Evolutionary conservation across 2,797 vertebrate genomes (phyloP), one percentile per base, ranked within the genome.

Genomic region (Acanthornis magna): DNA sequence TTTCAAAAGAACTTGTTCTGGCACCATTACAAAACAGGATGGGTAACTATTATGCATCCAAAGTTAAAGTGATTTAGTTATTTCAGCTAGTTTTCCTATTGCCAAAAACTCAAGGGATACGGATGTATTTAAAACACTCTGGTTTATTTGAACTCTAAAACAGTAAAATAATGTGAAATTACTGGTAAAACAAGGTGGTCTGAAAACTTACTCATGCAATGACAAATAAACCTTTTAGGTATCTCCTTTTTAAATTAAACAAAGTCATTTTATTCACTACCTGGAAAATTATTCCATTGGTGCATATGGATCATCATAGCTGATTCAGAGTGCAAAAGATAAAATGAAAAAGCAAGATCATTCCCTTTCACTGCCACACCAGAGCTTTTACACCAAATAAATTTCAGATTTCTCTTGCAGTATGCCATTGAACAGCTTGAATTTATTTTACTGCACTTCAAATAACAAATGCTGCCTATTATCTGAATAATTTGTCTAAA

Each of bases 1-100:
- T 93, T 91, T 92, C 68, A 87, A 95, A 96, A 85, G 55, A 88
- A 73, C 73, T 95, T 70, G 50, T 81, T 77, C 85, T 94, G 88
- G 63, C 88, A 60, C 8, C 2, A n/a, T 68, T 94, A 93, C 84
- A 89, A 79, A 95, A 62, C 50, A 74, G 53, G 51, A 62, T 9
- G 29, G 81, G 47, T 74, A 93, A 73, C 68, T 58, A 23, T 54
- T 53, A 50, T 5, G 30, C 26, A 82, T 15, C 71, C 71, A 83
- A 79, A 93, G 70, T 58, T 89, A 53, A 88, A 78, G 79, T 4
- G 5, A 55, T 87, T 85, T 6, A 43, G 60, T 42, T 36, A 91
- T 77, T 93, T 91, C 60, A 92, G 51, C 15, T 55, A 43, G 34
- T 89, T 86, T 89, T 85, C 26, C 38, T 45, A 25, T n/a, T 85